Percentiles rank a stretch among this genome's conserved stretches.
Conservation (phyloP, 2,113 vertebrate species). For the Sphaerodactylus townsendi region DNA sequence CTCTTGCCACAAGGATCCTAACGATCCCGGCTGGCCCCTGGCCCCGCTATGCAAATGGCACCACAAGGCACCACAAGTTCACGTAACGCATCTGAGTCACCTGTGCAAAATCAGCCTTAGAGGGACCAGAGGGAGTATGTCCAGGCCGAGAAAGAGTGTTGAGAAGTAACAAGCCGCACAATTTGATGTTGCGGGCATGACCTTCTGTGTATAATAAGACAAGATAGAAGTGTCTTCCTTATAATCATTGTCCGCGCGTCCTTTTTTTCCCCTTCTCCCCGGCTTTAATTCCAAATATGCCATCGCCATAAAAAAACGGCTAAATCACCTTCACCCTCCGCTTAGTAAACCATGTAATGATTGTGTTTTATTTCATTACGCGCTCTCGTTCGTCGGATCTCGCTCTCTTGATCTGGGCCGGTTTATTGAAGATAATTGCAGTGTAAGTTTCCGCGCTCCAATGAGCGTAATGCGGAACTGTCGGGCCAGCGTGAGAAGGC, state of each 20-base stretch:
- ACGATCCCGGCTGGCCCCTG: no score
- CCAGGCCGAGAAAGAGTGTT: neutral
- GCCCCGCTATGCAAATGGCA: no score
- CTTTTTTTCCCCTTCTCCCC: neutral
- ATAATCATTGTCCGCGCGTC: slow-evolving; percentile 3
- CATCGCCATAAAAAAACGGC: slow-evolving; percentile 33
- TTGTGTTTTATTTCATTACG: slow-evolving; percentile 60
- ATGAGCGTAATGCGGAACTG: slow-evolving; percentile 7
- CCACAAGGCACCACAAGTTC: no score
- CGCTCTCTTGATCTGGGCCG: slow-evolving; percentile 51
- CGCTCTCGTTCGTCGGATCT: slow-evolving; percentile 49
- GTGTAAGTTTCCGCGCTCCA: slow-evolving; percentile 29
- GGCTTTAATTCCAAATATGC: slow-evolving; percentile 23
- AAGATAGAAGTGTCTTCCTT: neutral
- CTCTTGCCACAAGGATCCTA: no score
- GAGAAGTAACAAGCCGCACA: neutral
- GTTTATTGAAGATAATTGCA: slow-evolving; percentile 63
- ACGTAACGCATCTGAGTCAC: no score
- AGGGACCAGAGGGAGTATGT: neutral
- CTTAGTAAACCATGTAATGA: slow-evolving; percentile 55
- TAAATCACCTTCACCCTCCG: slow-evolving; percentile 53
- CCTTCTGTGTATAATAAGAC: neutral
- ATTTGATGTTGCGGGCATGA: neutral
- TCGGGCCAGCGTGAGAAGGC: slow-evolving; percentile 26
- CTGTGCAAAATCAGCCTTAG: no score